Conservation (phyloP, 2,888 invertebrate species). For the Cryptophagus acutangulus region DNA sequence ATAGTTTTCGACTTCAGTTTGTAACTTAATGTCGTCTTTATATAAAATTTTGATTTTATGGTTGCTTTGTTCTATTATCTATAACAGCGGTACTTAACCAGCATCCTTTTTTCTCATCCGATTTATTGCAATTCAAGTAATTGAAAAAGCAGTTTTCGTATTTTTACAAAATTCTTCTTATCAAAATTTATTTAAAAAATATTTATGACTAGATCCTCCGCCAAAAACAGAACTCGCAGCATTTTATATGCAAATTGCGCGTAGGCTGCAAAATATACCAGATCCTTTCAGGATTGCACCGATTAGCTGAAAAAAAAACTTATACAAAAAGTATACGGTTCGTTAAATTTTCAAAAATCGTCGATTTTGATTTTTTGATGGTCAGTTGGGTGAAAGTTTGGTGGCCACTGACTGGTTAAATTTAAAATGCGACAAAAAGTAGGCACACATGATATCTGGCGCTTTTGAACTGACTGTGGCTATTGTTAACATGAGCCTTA, state of each 20-base stretch:
- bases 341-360: no score
- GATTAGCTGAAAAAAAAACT: no score
- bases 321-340: no score
- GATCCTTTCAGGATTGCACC: neutral
- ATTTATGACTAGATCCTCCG: no score
- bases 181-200: no score
- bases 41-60: conserved; percentile 26
- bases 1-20: conserved; percentile 27
- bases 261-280: neutral
- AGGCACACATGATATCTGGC: conserved; percentile 40
- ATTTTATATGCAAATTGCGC: no score
- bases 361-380: no score
- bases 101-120: conserved; percentile 27
- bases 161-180: neutral
- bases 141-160: neutral
- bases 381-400: no score
- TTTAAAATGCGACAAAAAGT: conserved; percentile 35
- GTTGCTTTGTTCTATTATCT: conserved; percentile 9
- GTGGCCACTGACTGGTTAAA: conserved; percentile 12
- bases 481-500: conserved; percentile 40
- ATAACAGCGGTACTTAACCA: neutral
- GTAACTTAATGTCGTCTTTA: conserved; percentile 22
- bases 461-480: conserved; percentile 38
- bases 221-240: no score
- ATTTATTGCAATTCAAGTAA: conserved; percentile 12